Base-by-base conservation (phyloP, 2,888 invertebrate species). In the Temnothorax rugatulus region DNA sequence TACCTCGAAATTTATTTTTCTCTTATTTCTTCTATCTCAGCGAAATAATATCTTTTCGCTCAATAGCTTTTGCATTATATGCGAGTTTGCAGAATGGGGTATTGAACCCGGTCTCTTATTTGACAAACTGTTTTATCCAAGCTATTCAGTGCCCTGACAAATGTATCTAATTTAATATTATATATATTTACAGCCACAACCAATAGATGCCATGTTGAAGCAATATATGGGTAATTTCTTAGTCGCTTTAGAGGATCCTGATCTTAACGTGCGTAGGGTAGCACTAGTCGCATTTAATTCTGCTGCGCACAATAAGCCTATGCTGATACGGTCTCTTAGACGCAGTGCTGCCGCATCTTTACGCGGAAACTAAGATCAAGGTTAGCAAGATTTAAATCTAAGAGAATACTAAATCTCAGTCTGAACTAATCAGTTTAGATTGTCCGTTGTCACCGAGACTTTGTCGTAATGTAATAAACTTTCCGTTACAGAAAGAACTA, bases 251-350 rank as follows among this genome's bases (percentile, higher is more conserved):
- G 97, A 97, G 89, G 99, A 99, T 96, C 96, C 97, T 0, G 99
- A 99, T 95, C 96, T 99, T 87, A 98, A 99, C 93, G 99, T 99
- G 61, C 96, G 99, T 81, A 97, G 99, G 89, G 99, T 99, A 68
- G 99, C 99, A 63, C 96, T 99, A 63, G 99, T 99, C 15, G 98
- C 99, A 25, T 99, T 99, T 95, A 99, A 99, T 96, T 99, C 99
- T 0, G 99, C 99, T 52, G 99, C 99, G 69, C 99, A 99, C 95
- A 99, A 99, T 95, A 99, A 99, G 95, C 99, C 99, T 25, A 98
- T 98, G 91, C 96, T 99, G 89, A 97, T 99, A 81, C 96, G 99
- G 87, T 95, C 96, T 99, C 88, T 95, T 99, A 90, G 98, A 98
- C 75, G 96, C 97, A 0, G 96, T 99, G 85, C 96, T 99, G 94